Evolutionary conservation across 1,140 invertebrate genomes (phyloP), one percentile per base, ranked within the genome.

Genomic region (Drosophila arizonae): DNA sequence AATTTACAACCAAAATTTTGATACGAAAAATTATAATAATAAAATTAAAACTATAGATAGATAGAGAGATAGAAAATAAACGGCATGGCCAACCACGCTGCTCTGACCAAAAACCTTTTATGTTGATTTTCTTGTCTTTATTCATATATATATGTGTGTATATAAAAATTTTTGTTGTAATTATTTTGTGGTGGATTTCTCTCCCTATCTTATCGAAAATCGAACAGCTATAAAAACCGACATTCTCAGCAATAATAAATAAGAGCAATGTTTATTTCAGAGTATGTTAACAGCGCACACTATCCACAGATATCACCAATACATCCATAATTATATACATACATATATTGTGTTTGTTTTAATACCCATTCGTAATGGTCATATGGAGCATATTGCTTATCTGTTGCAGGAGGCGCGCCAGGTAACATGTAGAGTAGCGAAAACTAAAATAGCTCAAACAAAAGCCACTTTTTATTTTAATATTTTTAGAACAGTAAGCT

Each of bases 121-220:
- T 39, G 36, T 39, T 39, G 10, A 2, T 46, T 46, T 46, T 17
- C 17, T 9, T 6, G 17, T 17, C 43, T 46, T 45, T 33, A 9
- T 8, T 33, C 1, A n/a, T 45, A 6, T 24, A 24, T 3, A 24
- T 24, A 24, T 24, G 21, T 24, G 21, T 24, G 1, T 24, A 24
- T 24, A 24, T 24, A 24, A 2, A 17, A 1, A 17, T 17, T 62
- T 72, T 54, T 61, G 43, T 61, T 51, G 43, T 21, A 63, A 45
- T 24, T 55, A 65, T 78, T 71, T 78, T 72, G 75, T 61, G 81
- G 63, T 72, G 76, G 72, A 79, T 86, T 75, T 76, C 43, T 43
- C 33, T 6, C 28, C 28, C 70, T 86, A 86, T 86, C 81, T 86
- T 86, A 87, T 86, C 82, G 58, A 57, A 87, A 86, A 86, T 86